Conservation (phyloP, 1,140 invertebrate species). For the Macrocentrus cingulum region DNA sequence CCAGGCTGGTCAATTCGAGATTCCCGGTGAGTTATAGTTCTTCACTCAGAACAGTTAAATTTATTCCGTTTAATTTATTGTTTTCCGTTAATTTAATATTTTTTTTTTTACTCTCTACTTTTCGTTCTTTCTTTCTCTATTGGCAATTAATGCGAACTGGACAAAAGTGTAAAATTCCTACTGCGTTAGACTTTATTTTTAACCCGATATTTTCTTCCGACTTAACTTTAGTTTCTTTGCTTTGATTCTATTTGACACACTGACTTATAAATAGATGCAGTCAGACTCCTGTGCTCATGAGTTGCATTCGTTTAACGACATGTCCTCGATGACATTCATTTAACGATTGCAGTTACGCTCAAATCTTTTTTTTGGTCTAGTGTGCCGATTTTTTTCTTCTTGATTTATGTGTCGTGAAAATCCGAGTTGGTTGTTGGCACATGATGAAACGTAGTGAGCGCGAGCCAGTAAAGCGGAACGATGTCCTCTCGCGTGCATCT, state of each 20-base stretch:
- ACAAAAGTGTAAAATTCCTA: slow-evolving; percentile 1
- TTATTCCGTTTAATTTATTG: neutral
- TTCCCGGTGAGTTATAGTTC: slow-evolving; percentile 46
- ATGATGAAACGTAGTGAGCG: slow-evolving; percentile 7
- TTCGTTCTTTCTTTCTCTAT: neutral
- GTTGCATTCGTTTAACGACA: neutral
- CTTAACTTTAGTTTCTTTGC: slow-evolving; percentile 30
- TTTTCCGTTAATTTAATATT: neutral
- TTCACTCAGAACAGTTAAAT: neutral
- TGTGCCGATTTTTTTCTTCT: neutral
- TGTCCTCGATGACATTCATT: slow-evolving; percentile 7
- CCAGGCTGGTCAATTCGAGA: slow-evolving; percentile 41
- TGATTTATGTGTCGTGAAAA: neutral
- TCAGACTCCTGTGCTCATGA: slow-evolving; percentile 23
- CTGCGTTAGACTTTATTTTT: slow-evolving; percentile 10
- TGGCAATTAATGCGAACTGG: neutral
- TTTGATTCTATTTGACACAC: slow-evolving; percentile 27
- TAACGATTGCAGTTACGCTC: slow-evolving; percentile 1
- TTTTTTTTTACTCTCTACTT: neutral
- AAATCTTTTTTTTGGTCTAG: neutral
- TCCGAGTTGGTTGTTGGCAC: neutral
- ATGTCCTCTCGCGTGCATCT: neutral
- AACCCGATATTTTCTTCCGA: slow-evolving; percentile 9
- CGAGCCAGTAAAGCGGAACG: neutral
- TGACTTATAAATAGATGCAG: slow-evolving; percentile 38